Evolutionary conservation across 2,113 vertebrate species (phyloP), one percentile per base, ranked within the genome.

Genomic region (Malurus elegans): DNA sequence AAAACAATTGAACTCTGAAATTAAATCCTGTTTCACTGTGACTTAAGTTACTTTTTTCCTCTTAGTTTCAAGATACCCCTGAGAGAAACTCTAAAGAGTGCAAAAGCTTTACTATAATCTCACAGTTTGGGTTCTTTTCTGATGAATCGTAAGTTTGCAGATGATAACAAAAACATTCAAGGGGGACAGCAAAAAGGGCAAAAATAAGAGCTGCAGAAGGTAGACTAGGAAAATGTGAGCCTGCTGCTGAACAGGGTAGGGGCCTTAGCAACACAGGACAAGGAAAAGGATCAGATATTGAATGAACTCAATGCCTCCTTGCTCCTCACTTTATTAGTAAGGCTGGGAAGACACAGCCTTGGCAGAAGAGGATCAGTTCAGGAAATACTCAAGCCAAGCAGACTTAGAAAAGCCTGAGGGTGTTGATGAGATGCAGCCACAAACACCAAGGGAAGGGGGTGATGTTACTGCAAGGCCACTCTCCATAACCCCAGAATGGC

Each of bases 361-460:
- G 12, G 28, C 38, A 29, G 32, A 73, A 50, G 50, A 85, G 32
- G 28, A 73, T 50, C 34, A 53, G 24, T 3, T 29, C 12, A 60
- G 40, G 31, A 28, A 81, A 54, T 29, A 18, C 12, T 66, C 5
- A 42, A 51, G 23, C 44, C 3, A 2, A 61, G 11, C 12, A 4
- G 4, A 51, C 4, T 19, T 26, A 3, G 0, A 2, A 9, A 56
- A 56, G 11, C 25, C 47, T 10, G 4, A 34, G 15, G 20, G 6
- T 25, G 38, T 32, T 51, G 19, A 20, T 40, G 4, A 18, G 60
- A 23, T 26, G 31, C 14, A 65, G 4, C 53, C 36, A 71, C 0
- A 0, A 87, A 20, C 0, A 0, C 15, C 19, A 51, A 66, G 14
- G 10, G 15, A 65, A 64, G 20, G 0, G 4, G 31, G 6, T 50